These are phyloP conservation scores for Drosophila seclusa DNA, from an alignment of 2,888 invertebrate genomes.

Conservation along the genomic window DNA sequence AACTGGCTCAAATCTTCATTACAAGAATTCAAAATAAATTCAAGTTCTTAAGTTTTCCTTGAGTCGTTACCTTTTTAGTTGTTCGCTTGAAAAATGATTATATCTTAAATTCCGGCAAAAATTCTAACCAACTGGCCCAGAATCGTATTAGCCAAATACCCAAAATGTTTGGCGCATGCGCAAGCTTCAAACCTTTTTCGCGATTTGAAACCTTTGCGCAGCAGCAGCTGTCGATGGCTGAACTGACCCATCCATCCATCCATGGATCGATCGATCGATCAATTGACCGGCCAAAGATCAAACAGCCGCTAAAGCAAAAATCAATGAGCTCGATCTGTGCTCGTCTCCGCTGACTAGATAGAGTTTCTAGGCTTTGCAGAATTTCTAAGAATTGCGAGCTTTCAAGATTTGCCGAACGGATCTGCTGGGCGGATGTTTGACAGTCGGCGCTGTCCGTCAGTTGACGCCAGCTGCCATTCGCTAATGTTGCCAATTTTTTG, in stretches of 20 bases:
- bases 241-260: constrained; percentile 27
- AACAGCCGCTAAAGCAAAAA: constrained; percentile 68
- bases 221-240: constrained; percentile 50
- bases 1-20: not conserved
- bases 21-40: not conserved
- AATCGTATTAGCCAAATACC: constrained; percentile 41
- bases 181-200: constrained; percentile 79
- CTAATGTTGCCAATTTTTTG: constrained; percentile 21
- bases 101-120: constrained; percentile 26
- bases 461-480: constrained; percentile 61
- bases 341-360: constrained; percentile 65
- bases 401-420: constrained; percentile 74
- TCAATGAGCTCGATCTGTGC: constrained; percentile 69
- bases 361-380: constrained; percentile 73
- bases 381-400: constrained; percentile 75
- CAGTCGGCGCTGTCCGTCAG: constrained; percentile 23
- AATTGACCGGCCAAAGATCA: constrained; percentile 68
- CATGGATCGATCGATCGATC: constrained; percentile 51
- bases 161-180: constrained; percentile 75
- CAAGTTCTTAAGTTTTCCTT: not conserved
- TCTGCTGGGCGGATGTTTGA: constrained; percentile 64
- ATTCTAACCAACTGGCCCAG: constrained; percentile 32
- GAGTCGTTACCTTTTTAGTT: not conserved
- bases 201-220: constrained; percentile 70
- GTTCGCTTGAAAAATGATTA: constrained; percentile 13